Percentiles rank a stretch among this genome's conserved stretches.
These are phyloP conservation scores for Macrochelys suwanniensis DNA, from an alignment of 2,797 vertebrate genomes.

Conservation along the genomic window DNA sequence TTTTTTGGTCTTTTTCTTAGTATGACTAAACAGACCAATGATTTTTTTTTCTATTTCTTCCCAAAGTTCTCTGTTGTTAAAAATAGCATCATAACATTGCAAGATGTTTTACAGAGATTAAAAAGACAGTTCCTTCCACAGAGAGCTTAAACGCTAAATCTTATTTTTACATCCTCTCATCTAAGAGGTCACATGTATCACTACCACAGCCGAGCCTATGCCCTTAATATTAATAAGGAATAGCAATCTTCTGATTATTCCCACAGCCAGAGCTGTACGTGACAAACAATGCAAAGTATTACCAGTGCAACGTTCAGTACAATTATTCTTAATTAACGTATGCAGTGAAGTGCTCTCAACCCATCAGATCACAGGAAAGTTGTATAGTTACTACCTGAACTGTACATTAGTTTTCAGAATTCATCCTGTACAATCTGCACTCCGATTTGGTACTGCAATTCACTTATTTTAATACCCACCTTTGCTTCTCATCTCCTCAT, in stretches of 20 bases:
- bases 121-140: background rate
- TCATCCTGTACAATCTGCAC: background rate
- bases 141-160: background rate
- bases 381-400: background rate
- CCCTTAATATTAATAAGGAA: background rate
- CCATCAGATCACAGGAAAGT: background rate
- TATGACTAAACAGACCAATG: background rate
- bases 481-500: conserved; percentile 1
- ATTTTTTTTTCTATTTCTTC: background rate
- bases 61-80: background rate
- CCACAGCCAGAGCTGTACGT: background rate
- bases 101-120: background rate
- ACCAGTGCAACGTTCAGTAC: background rate
- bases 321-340: background rate
- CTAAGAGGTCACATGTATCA: background rate
- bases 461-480: background rate
- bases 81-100: background rate
- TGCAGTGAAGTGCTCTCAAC: background rate
- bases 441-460: background rate
- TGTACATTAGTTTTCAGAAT: background rate
- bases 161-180: background rate
- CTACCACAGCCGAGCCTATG: background rate
- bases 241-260: background rate
- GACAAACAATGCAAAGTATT: background rate
- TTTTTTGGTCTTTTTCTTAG: background rate